Conservation (phyloP, 2,888 invertebrate genomes). For the Trissolcus japonicus region DNA sequence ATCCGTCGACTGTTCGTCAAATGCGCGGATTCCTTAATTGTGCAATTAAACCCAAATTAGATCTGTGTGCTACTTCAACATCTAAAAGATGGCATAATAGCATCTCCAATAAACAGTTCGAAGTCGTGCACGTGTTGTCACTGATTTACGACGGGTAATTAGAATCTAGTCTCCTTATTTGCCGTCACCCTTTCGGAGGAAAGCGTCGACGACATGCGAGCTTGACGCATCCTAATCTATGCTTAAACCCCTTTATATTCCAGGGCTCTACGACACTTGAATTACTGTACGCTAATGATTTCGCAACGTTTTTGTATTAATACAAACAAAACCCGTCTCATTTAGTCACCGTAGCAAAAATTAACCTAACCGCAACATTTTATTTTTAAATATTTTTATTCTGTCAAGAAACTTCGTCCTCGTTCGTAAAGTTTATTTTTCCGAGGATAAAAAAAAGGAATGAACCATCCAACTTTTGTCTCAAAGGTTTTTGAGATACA, state of each 20-base stretch:
- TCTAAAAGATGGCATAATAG: slow-evolving; percentile 66
- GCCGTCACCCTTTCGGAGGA: slow-evolving; percentile 66
- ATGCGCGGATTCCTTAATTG: slow-evolving; percentile 52
- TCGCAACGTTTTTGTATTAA: slow-evolving; percentile 48
- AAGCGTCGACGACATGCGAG: slow-evolving; percentile 71
- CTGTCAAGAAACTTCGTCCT: no score
- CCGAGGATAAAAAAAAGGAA: no score
- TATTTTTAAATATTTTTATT: no score
- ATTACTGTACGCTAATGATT: slow-evolving; percentile 57
- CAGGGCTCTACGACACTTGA: slow-evolving; percentile 54
- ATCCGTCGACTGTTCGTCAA: slow-evolving; percentile 41
- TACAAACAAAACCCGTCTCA: slow-evolving; percentile 41
- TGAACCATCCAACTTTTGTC: no score
- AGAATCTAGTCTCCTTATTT: slow-evolving; percentile 74
- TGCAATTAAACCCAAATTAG: slow-evolving; percentile 70
- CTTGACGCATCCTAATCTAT: slow-evolving; percentile 73
- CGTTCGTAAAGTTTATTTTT: no score
- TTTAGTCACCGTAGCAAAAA: slow-evolving; percentile 7
- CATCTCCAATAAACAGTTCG: slow-evolving; percentile 72
- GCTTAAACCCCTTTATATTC: slow-evolving; percentile 63
- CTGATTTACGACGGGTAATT: slow-evolving; percentile 76
- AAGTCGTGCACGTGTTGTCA: slow-evolving; percentile 75
- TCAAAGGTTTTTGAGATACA: no score
- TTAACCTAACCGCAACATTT: not conserved
- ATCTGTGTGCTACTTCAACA: slow-evolving; percentile 62